A percentile compares a stretch with the other conserved stretches of the same genome.
These are phyloP conservation scores for Archilochus colubris DNA, from an alignment of 2,113 vertebrate genomes.

Conservation along the genomic window DNA sequence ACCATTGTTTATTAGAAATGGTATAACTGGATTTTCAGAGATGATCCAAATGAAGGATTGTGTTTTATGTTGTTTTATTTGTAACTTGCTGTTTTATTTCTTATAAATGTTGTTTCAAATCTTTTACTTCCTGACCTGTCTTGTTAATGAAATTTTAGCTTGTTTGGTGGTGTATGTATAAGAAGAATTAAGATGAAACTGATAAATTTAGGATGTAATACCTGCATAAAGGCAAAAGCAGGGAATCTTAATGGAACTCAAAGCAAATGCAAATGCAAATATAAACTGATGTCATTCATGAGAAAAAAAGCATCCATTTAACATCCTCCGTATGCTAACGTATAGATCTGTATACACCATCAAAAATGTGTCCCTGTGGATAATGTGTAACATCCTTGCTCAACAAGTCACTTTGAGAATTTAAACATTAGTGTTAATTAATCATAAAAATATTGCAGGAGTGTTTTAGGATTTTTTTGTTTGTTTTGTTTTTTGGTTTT, in stretches of 20 bases:
- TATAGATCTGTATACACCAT: neutral
- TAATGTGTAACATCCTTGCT: neutral
- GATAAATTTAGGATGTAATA: neutral
- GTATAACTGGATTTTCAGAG: neutral
- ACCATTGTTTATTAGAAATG: neutral
- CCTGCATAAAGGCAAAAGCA: neutral
- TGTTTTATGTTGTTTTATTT: neutral
- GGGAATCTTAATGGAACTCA: neutral
- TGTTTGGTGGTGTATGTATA: neutral
- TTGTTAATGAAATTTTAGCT: neutral
- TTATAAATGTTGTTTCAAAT: neutral
- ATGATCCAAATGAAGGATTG: fast-evolving
- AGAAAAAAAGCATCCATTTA: neutral
- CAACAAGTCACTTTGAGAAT: neutral
- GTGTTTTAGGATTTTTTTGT: neutral
- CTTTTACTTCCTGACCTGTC: neutral
- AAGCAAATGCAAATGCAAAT: neutral
- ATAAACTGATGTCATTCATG: neutral
- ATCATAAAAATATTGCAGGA: neutral
- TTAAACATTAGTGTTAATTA: neutral
- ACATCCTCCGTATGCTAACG: fast-evolving
- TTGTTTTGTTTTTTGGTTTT: too few relatives aligned
- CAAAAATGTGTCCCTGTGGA: neutral
- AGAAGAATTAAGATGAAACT: neutral
- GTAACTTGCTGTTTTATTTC: neutral